A percentile compares a stretch with the other conserved stretches of the same genome.
Evolutionary conservation across 1,140 invertebrate species (phyloP).

Genomic region (Paraescarpia echinospica): DNA sequence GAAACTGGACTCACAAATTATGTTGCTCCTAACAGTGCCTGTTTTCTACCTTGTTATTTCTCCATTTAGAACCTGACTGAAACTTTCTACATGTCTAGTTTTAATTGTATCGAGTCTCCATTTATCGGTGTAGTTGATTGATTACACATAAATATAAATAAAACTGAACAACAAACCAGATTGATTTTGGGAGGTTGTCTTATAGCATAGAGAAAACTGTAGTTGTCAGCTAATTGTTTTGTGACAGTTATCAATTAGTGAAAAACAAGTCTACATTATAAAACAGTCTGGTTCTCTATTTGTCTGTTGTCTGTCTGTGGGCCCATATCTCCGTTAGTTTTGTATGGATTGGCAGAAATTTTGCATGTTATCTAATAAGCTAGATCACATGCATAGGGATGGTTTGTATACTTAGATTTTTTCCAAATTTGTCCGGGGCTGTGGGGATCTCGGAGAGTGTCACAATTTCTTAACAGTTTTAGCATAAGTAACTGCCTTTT

Average conservation of each 20-base stretch:
- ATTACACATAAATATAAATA: background rate
- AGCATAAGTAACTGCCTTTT: too few species aligned
- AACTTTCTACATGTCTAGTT: background rate
- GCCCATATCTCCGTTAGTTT: too few species aligned
- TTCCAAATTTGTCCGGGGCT: too few species aligned
- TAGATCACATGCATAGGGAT: too few species aligned
- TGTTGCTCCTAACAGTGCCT: background rate
- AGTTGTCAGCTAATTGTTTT: background rate
- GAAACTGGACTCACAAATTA: background rate
- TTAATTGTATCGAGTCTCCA: background rate
- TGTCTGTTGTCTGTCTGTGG: too few species aligned
- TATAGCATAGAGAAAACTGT: background rate
- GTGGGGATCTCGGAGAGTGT: too few species aligned
- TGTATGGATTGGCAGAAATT: too few species aligned
- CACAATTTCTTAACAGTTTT: too few species aligned
- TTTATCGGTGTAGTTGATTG: background rate
- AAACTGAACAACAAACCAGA: background rate
- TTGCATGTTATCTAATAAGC: too few species aligned
- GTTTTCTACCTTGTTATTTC: background rate
- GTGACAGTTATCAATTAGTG: background rate
- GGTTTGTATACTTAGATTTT: too few species aligned
- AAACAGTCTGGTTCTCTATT: too few species aligned
- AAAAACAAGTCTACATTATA: too few species aligned
- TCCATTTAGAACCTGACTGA: background rate
- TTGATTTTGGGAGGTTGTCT: background rate